Evolutionary conservation across 1,140 invertebrate species (phyloP).

Genomic region (Zelostemma sp.): DNA sequence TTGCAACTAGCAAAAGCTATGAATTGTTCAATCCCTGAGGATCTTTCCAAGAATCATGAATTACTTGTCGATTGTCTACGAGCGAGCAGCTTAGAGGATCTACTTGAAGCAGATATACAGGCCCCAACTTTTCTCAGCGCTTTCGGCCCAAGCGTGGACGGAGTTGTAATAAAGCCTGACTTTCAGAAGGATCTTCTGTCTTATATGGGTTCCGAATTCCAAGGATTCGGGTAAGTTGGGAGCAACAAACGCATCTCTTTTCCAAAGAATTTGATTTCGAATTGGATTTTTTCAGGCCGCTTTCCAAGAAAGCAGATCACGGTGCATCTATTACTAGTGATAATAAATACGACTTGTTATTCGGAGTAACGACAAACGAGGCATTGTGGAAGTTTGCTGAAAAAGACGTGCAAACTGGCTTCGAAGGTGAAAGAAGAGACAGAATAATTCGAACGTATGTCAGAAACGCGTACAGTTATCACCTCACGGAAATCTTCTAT

Average conservation of each 20-base stretch:
- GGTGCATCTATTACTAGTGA: constrained; percentile 68
- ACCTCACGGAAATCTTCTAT: constrained; percentile 96
- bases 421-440: constrained; percentile 90
- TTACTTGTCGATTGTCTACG: constrained; percentile 85
- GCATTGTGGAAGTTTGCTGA: constrained; percentile 86
- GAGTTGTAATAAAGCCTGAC: constrained; percentile 86
- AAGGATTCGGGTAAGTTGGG: constrained; percentile 72
- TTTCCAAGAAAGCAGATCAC: constrained; percentile 63
- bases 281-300: constrained; percentile 43
- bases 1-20: constrained; percentile 85
- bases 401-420: constrained; percentile 87
- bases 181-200: constrained; percentile 82
- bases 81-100: constrained; percentile 80
- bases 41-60: constrained; percentile 83
- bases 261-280: not conserved
- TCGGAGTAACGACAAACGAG: constrained; percentile 87
- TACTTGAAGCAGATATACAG: constrained; percentile 83
- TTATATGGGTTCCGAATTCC: constrained; percentile 77
- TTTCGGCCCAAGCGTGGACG: constrained; percentile 89
- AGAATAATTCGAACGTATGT: constrained; percentile 94
- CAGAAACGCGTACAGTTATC: constrained; percentile 93
- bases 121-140: constrained; percentile 87
- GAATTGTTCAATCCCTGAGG: constrained; percentile 87
- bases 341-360: constrained; percentile 82
- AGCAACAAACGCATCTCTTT: not conserved